These are phyloP conservation scores for Cydia fagiglandana DNA, from an alignment of 1,140 invertebrate genomes.

Conservation along the genomic window DNA sequence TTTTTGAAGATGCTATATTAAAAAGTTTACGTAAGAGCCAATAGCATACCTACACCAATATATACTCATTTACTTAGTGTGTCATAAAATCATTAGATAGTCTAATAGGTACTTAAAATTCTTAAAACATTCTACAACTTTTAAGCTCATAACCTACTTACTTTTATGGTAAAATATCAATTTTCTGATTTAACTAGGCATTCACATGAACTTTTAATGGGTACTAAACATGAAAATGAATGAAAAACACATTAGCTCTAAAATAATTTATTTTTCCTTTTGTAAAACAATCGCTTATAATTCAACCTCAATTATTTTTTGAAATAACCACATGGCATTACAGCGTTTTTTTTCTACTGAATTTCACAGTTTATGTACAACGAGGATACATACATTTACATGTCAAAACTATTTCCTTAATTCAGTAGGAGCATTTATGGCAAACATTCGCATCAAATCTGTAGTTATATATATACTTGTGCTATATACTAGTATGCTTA, in stretches of 20 bases:
- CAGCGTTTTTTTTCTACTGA: conserved; percentile 63
- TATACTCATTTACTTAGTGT: too few relatives aligned
- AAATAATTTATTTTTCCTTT: conserved; percentile 76
- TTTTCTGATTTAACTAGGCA: too few relatives aligned
- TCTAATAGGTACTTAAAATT: too few relatives aligned
- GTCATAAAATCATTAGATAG: too few relatives aligned
- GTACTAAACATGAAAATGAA: too few relatives aligned
- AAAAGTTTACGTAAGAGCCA: too few relatives aligned
- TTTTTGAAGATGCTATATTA: too few relatives aligned
- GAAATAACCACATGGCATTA: conserved; percentile 62
- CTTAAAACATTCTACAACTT: too few relatives aligned
- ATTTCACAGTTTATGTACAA: conserved; percentile 52
- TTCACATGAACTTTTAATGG: too few relatives aligned
- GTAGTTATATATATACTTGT: background rate
- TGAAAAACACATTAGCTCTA: conserved; percentile 55
- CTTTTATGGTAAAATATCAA: too few relatives aligned
- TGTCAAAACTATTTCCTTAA: background rate
- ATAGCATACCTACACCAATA: too few relatives aligned
- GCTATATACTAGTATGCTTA: conserved; percentile 4
- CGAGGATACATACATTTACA: conserved; percentile 38
- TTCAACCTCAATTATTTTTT: conserved; percentile 59
- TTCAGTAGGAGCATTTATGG: background rate
- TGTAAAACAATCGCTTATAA: conserved; percentile 75
- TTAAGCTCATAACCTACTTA: too few relatives aligned
- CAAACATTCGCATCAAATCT: background rate